Conservation (phyloP, 2,797 vertebrate species). For the Molossus alvarezi region DNA sequence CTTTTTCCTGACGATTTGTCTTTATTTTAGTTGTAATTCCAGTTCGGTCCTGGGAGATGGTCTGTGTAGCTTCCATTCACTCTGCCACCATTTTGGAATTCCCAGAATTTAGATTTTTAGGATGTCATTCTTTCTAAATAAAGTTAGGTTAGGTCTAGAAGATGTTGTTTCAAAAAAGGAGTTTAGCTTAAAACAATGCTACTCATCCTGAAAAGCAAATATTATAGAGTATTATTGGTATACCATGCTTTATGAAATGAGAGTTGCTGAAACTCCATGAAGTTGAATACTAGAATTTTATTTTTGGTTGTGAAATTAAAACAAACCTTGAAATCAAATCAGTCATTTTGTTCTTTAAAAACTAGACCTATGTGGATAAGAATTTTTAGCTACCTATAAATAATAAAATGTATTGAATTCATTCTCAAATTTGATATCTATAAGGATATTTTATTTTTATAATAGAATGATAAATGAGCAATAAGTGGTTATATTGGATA, state of each 20-base stretch:
- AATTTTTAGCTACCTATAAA: neutral
- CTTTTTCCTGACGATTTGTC: too few relatives aligned
- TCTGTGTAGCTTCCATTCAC: too few relatives aligned
- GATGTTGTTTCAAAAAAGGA: neutral
- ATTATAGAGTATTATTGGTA: neutral
- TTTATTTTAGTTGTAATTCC: too few relatives aligned
- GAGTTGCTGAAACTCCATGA: neutral
- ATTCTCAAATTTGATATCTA: neutral
- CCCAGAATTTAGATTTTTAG: neutral
- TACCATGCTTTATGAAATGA: neutral
- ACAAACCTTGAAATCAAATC: neutral
- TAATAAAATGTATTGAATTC: neutral
- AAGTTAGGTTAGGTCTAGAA: neutral
- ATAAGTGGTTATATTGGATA: neutral
- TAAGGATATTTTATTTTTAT: neutral
- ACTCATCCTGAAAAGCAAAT: neutral
- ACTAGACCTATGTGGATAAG: neutral
- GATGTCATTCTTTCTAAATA: slow-evolving; percentile 8
- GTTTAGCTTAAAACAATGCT: neutral
- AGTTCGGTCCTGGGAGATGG: too few relatives aligned
- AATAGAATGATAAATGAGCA: neutral
- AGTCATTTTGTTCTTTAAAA: neutral
- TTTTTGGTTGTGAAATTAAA: neutral
- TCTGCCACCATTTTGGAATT: too few relatives aligned
- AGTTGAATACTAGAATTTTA: neutral